Percentiles rank a stretch among this genome's conserved stretches.
These are phyloP conservation scores for Lepetodrilus schrolli DNA, from an alignment of 2,888 invertebrate species.

Conservation along the genomic window DNA sequence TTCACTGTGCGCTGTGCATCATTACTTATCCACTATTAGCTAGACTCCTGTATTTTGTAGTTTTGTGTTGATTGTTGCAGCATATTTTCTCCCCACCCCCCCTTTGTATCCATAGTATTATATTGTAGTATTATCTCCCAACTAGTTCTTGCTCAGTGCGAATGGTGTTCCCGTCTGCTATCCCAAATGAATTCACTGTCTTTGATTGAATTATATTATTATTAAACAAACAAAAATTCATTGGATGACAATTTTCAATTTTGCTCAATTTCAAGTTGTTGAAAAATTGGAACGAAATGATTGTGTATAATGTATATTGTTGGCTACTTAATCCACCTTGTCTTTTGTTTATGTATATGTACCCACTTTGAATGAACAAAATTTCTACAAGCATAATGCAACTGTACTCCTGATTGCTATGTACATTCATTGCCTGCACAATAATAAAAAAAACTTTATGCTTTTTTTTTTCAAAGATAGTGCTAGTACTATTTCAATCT, in stretches of 20 bases:
- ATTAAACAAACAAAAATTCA: too few species aligned
- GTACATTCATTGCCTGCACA: neutral
- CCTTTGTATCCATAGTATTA: conserved; percentile 17
- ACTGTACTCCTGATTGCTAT: neutral
- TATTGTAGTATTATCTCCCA: conserved; percentile 24
- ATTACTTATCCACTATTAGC: neutral
- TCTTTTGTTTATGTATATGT: neutral
- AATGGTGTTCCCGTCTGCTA: neutral
- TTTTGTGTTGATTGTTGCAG: conserved; percentile 3
- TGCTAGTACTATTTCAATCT: conserved; percentile 16
- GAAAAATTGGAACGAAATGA: neutral
- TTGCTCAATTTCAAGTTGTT: conserved; percentile 22
- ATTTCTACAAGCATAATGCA: conserved; percentile 6
- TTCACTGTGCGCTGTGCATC: conserved; percentile 15
- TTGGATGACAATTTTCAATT: neutral
- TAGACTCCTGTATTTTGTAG: conserved; percentile 13
- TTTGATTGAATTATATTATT: conserved; percentile 6
- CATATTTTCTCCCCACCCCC: too few species aligned
- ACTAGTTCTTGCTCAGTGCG: conserved; percentile 16
- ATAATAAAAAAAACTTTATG: neutral
- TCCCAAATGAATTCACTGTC: too few species aligned
- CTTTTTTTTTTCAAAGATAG: conserved; percentile 7
- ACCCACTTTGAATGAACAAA: neutral
- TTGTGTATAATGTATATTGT: conserved; percentile 2
- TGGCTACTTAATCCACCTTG: neutral